Percentiles rank a stretch among this genome's conserved stretches.
phyloP scores from a whole-genome alignment of 2,113 vertebrate species.

The Daphoenositta chrysoptera region DNA sequence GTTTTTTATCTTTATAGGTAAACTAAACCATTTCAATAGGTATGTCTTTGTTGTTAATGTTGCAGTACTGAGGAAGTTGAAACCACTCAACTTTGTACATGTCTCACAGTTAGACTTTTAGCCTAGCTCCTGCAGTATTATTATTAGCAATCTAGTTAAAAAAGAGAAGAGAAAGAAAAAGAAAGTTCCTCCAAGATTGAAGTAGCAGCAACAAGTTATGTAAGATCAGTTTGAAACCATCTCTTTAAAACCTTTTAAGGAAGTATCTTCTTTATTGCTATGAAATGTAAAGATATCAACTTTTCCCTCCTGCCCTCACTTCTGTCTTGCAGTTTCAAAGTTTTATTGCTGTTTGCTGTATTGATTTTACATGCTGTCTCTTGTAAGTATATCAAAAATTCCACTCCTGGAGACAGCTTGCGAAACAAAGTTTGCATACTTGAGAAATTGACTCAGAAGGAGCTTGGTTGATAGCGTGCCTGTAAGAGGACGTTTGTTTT shows the following conservation, averaged over 20 bases:
- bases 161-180: conserved; percentile 16
- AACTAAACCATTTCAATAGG: not conserved
- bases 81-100: not conserved
- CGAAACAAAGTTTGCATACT: conserved; percentile 10
- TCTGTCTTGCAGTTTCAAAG: not conserved
- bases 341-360: conserved; percentile 9
- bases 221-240: conserved; percentile 1
- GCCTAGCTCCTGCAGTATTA: not conserved
- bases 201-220: conserved; percentile 14
- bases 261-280: conserved; percentile 11
- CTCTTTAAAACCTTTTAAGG: conserved; percentile 39
- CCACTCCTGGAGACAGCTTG: not conserved
- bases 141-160: not conserved
- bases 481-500: not conserved
- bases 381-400: not conserved
- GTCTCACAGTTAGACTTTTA: not conserved
- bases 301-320: not conserved
- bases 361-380: conserved; percentile 20
- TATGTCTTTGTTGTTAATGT: not conserved
- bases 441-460: not conserved
- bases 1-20: not conserved
- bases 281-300: not conserved
- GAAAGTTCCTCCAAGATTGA: not conserved
- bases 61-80: not conserved
- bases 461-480: not conserved